phyloP scores from a whole-genome alignment of 2,797 vertebrate genomes.

The Myioborus melanocephalus region DNA sequence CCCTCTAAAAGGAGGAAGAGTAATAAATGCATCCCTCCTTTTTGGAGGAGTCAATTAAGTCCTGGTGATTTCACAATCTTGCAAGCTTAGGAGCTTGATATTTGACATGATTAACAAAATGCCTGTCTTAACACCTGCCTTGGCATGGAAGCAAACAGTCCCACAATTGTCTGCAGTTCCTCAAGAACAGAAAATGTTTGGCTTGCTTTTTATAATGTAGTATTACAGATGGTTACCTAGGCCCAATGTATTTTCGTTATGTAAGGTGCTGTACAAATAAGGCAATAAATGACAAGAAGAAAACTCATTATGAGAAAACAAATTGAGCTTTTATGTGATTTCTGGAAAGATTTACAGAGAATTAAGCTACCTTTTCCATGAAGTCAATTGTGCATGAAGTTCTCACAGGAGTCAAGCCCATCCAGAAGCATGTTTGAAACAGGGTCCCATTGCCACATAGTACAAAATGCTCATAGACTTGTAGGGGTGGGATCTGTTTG shows the following conservation, averaged over 20 bases:
- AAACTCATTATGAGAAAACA: background rate
- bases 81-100: background rate
- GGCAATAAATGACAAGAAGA: background rate
- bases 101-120: background rate
- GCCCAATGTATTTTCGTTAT: background rate
- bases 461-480: fast-evolving
- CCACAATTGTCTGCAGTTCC: background rate
- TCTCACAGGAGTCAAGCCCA: background rate
- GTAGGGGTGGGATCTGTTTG: background rate
- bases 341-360: background rate
- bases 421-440: background rate
- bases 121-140: background rate
- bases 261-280: background rate
- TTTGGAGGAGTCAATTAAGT: background rate
- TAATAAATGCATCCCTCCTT: background rate
- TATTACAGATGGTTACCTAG: background rate
- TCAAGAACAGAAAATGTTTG: background rate
- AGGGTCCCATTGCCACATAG: fast-evolving
- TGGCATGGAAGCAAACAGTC: background rate
- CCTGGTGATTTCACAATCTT: background rate
- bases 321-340: background rate
- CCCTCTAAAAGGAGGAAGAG: fast-evolving
- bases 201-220: background rate
- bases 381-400: background rate
- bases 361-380: background rate